These are phyloP conservation scores for Pammene aurita DNA, from an alignment of 2,888 invertebrate genomes.

Conservation along the genomic window DNA sequence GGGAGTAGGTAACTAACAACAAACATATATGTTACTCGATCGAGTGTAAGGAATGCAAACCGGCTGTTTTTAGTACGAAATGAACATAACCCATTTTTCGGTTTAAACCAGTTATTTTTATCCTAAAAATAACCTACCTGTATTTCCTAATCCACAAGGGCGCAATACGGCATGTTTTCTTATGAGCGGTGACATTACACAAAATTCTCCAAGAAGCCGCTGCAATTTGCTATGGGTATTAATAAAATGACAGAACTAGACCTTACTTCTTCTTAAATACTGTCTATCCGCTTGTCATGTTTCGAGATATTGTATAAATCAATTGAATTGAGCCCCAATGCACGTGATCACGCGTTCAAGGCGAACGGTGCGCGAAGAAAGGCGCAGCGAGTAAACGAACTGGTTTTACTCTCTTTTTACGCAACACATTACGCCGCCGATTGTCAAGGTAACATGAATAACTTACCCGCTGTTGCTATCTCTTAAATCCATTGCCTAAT, in stretches of 20 bases:
- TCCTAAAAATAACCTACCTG: no score
- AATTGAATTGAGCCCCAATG: neutral
- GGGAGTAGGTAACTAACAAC: neutral
- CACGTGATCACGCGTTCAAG: constrained; percentile 37
- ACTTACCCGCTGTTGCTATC: neutral
- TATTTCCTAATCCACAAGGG: no score
- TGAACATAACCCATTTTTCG: no score
- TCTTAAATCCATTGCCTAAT: neutral
- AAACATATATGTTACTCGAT: constrained; percentile 2
- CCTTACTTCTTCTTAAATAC: no score
- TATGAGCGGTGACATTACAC: neutral
- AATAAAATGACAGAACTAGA: no score
- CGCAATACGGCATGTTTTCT: neutral
- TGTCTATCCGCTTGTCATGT: neutral
- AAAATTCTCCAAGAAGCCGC: no score
- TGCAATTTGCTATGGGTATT: no score
- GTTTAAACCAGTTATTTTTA: neutral
- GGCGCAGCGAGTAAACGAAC: constrained; percentile 31
- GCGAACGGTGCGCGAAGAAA: constrained; percentile 30
- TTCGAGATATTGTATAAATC: neutral
- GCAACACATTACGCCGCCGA: constrained; percentile 12
- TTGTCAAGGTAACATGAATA: constrained; percentile 32
- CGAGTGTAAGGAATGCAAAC: neutral
- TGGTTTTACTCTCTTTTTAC: constrained; percentile 29
- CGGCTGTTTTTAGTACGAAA: neutral